phyloP scores from a whole-genome alignment of 2,113 vertebrate genomes.

The Cottus gobio region DNA sequence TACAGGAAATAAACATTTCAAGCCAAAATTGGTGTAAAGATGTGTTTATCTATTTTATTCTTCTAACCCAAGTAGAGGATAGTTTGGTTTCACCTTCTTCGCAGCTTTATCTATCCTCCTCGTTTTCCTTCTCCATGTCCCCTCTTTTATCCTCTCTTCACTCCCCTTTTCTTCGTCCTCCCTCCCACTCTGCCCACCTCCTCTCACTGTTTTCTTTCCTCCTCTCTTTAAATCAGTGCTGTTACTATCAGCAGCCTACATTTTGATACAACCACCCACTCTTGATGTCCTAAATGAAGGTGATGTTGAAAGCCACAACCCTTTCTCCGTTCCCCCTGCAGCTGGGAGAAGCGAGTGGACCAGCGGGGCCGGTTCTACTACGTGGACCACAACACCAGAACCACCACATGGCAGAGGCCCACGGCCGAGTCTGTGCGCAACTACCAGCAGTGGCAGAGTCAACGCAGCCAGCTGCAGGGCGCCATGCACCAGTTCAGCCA shows the following conservation, averaged over 20 bases:
- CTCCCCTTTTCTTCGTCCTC: neutral
- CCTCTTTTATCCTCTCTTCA: too few relatives aligned
- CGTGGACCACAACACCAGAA: constrained; percentile 98
- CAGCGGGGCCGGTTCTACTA: constrained; percentile 95
- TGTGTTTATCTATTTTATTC: neutral
- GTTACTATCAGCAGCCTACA: constrained; percentile 1
- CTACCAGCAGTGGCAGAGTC: constrained; percentile 98
- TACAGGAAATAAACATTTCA: neutral
- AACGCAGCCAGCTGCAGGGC: constrained; percentile 95
- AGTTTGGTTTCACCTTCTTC: neutral
- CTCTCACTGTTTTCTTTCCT: constrained; percentile 20
- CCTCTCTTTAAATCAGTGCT: constrained; percentile 14
- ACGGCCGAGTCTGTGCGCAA: constrained; percentile 94
- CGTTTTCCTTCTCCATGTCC: too few relatives aligned
- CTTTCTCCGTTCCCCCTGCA: constrained; percentile 47
- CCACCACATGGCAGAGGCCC: constrained; percentile 98
- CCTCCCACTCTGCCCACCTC: constrained; percentile 9
- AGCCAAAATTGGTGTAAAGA: neutral
- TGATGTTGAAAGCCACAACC: constrained; percentile 30
- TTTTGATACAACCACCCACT: constrained; percentile 37
- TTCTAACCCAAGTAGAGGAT: neutral
- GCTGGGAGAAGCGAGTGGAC: constrained; percentile 98
- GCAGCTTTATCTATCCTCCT: neutral
- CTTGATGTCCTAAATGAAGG: constrained; percentile 24
- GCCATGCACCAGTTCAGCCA: constrained; percentile 99